phyloP scores from a whole-genome alignment of 1,140 invertebrate species.

The Pachyrhynchus sulphureomaculatus region DNA sequence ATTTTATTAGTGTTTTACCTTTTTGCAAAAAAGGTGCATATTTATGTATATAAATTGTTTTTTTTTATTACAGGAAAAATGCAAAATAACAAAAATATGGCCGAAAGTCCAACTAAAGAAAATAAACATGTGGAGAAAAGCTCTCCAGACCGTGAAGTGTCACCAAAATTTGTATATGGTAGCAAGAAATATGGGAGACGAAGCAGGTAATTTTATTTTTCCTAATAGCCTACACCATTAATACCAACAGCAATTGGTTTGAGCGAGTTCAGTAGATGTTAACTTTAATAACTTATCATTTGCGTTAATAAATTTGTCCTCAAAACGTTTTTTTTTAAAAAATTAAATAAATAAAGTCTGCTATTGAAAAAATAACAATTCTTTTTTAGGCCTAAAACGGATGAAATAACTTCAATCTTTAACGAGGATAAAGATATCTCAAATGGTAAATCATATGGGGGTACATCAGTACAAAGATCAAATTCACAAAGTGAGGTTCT shows the following conservation, averaged over 20 bases:
- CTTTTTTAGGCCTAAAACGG: conserved; percentile 36
- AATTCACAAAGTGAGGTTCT: conserved; percentile 56
- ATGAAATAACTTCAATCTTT: conserved; percentile 37
- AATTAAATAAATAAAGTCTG: not conserved
- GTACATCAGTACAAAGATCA: conserved; percentile 53
- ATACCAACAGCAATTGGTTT: too few relatives aligned
- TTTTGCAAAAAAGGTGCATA: too few relatives aligned
- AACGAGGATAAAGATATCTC: conserved; percentile 41
- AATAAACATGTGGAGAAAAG: conserved; percentile 54
- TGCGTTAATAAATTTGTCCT: too few relatives aligned
- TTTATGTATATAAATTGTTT: not conserved
- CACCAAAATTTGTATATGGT: conserved; percentile 71
- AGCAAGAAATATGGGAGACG: conserved; percentile 76
- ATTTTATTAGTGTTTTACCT: too few relatives aligned
- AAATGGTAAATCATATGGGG: conserved; percentile 33
- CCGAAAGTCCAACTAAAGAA: conserved; percentile 39
- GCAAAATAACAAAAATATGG: conserved; percentile 44
- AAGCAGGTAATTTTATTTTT: conserved; percentile 51
- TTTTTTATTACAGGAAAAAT: conserved; percentile 54
- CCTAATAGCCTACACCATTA: too few relatives aligned
- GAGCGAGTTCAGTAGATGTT: too few relatives aligned
- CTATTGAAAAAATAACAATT: too few relatives aligned
- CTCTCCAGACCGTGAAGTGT: conserved; percentile 67
- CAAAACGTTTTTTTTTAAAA: conserved; percentile 49
- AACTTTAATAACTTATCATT: too few relatives aligned